Evolutionary conservation across 2,113 vertebrate genomes (phyloP).

Genomic region (Ictidomys tridecemlineatus): DNA sequence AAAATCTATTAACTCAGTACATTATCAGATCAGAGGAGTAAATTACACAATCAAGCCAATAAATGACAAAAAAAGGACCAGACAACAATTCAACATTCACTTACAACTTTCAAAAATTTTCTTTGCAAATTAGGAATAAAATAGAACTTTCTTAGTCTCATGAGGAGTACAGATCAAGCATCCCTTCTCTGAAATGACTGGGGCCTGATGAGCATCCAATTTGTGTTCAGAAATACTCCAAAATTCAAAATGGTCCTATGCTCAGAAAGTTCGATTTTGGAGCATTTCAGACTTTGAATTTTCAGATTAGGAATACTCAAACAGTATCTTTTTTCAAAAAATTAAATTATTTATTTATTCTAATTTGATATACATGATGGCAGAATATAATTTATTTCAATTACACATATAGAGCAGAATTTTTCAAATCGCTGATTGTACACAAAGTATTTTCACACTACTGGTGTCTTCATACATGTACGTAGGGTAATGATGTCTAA

Average conservation of each 20-base stretch:
- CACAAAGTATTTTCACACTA: no score
- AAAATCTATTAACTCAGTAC: background rate
- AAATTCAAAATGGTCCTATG: background rate
- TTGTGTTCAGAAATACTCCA: background rate
- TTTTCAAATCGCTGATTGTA: no score
- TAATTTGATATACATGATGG: no score
- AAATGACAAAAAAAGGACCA: background rate
- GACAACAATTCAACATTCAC: background rate
- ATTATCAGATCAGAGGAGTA: background rate
- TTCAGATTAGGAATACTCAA: background rate
- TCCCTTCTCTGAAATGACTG: background rate
- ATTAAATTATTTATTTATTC: no score
- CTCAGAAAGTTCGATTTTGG: background rate
- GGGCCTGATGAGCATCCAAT: background rate
- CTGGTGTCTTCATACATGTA: no score
- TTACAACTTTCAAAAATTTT: background rate
- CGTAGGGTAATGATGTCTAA: no score
- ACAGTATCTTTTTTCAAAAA: background rate
- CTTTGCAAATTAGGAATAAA: constrained; percentile 1
- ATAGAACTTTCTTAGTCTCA: background rate
- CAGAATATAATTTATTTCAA: no score
- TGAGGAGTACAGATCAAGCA: background rate
- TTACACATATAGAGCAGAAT: no score
- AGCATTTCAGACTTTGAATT: background rate
- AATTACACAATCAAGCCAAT: background rate